Conservation (phyloP, 2,888 invertebrate genomes). For the Eledona agricola region DNA sequence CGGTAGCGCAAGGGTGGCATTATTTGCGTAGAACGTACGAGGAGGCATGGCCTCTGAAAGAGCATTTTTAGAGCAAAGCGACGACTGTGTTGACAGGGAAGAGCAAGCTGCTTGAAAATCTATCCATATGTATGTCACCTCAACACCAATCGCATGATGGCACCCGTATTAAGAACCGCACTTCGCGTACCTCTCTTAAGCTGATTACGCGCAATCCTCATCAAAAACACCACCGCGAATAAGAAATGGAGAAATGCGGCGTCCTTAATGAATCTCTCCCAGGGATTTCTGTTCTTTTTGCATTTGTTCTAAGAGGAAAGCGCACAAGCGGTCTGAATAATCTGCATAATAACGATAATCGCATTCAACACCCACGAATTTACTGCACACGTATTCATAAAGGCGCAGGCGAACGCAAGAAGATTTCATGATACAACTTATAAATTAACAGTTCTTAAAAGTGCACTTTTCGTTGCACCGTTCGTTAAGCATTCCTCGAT, state of each 20-base stretch:
- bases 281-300: no score
- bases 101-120: slow-evolving; percentile 35
- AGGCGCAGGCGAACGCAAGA: no score
- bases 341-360: no score
- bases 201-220: slow-evolving; percentile 29
- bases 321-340: no score
- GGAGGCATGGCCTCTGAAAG: slow-evolving; percentile 34
- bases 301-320: no score
- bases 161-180: slow-evolving; percentile 33
- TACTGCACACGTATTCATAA: no score
- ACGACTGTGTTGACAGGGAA: slow-evolving; percentile 34
- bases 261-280: slow-evolving; percentile 20
- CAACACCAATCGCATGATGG: slow-evolving; percentile 33
- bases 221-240: slow-evolving; percentile 20
- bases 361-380: no score
- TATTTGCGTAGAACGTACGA: slow-evolving; percentile 37
- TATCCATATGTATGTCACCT: slow-evolving; percentile 38
- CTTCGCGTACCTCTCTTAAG: slow-evolving; percentile 20
- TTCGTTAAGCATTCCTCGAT: no score
- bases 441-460: no score
- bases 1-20: slow-evolving; percentile 10
- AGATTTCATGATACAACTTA: no score
- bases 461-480: no score
- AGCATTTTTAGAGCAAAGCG: slow-evolving; percentile 31
- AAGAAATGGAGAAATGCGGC: slow-evolving; percentile 10